Evolutionary conservation across 1,140 invertebrate genomes (phyloP), one percentile per base, ranked within the genome.

Genomic region (Colletes gigas): DNA sequence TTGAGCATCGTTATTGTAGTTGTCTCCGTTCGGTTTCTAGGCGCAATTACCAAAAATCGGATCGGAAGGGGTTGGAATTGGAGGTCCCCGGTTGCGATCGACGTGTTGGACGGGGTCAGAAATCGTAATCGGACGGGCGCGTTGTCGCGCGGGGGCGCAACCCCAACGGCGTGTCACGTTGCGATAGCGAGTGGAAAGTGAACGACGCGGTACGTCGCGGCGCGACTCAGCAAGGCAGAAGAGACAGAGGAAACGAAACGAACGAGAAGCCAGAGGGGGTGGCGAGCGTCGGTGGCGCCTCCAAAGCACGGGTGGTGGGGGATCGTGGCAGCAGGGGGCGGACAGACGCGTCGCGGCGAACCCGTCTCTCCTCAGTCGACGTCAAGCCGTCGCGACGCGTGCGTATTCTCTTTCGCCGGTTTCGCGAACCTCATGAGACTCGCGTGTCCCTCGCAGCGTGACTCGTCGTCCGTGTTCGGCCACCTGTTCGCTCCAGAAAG

Each of bases 321-420:
- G 62, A 72, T 60, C 60, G 63, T 60, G 66, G 41, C n/a, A 73
- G 73, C 67, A 72, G 84, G 84, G 65, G 72, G 66, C 83, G 74
- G 67, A 78, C 82, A 80, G 88, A 89, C 90, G 91, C 86, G 84
- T 88, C 86, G 84, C 81, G 86, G 86, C 86, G 82, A 65, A 82
- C 21, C 69, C 86, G 82, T 77, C 71, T 76, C 79, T 83, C 88
- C 76, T 91, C 89, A 93, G 92, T 93, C 92, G 91, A 91, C 91
- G 92, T 91, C 89, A 90, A 89, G 87, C 91, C 91, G 92, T 92
- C 91, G 91, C 89, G 89, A 91, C 91, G 91, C 85, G 88, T 89
- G 84, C 86, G 90, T 91, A 81, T 86, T 85, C 83, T 78, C 77
- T 85, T 81, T 66, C 57, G 83, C 83, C 87, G 81, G 73, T 78